phyloP scores from a whole-genome alignment of 2,113 vertebrate species.

The Sorex araneus region DNA sequence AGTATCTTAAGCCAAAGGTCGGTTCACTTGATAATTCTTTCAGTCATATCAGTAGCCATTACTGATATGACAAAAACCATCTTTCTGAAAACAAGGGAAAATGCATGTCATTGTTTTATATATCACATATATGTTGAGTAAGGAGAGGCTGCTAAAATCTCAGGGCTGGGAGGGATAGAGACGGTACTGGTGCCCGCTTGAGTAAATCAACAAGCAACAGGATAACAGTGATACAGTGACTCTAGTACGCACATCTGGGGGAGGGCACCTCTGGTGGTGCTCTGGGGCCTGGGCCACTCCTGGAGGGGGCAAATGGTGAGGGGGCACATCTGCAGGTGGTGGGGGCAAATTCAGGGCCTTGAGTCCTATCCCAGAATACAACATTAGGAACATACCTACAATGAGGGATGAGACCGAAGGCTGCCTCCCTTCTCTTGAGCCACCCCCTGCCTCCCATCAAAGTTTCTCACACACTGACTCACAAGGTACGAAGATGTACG shows the following conservation, averaged over 20 bases:
- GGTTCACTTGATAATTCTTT: not conserved
- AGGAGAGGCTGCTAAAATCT: too few relatives aligned
- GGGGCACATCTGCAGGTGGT: not conserved
- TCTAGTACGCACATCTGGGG: too few relatives aligned
- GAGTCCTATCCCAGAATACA: not conserved
- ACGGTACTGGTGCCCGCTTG: too few relatives aligned
- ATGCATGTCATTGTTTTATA: too few relatives aligned
- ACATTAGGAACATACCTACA: not conserved
- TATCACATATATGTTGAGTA: too few relatives aligned
- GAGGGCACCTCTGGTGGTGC: too few relatives aligned
- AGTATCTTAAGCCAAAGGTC: not conserved
- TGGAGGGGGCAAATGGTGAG: too few relatives aligned
- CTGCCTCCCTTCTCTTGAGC: not conserved
- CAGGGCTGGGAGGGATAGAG: too few relatives aligned
- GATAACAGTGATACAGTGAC: too few relatives aligned
- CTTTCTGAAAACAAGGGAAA: slow-evolving; percentile 7
- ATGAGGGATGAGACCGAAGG: not conserved
- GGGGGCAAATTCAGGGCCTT: not conserved
- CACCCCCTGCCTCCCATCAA: not conserved
- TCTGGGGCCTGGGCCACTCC: too few relatives aligned
- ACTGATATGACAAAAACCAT: not conserved
- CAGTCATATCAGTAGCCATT: not conserved
- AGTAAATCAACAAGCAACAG: too few relatives aligned
- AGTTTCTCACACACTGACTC: not conserved
- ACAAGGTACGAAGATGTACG: not conserved